Conservation (phyloP, 92 coral and sea anemone genomes). For the Zoanthus sansibaricus region DNA sequence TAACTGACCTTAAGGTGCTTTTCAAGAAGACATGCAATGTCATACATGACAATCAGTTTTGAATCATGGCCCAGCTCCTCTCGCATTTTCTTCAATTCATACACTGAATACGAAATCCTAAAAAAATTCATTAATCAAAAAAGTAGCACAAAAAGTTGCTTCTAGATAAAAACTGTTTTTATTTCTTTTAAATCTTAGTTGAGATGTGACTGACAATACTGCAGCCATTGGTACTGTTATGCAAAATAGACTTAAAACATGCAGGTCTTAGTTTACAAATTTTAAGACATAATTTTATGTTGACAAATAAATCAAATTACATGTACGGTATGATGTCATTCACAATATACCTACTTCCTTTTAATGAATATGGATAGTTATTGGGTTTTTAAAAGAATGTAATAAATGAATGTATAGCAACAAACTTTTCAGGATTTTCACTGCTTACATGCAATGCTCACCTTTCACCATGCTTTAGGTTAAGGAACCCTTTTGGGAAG, state of each 20-base stretch:
- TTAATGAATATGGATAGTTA: neutral
- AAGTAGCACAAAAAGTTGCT: conserved; percentile 4
- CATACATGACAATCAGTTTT: neutral
- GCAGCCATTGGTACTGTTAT: neutral
- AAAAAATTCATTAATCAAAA: neutral
- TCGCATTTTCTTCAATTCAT: neutral
- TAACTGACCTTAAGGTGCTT: conserved; percentile 1
- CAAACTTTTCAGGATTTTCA: neutral
- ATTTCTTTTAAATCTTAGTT: neutral
- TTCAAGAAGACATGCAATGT: neutral
- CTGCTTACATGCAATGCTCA: neutral
- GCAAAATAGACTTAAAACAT: neutral
- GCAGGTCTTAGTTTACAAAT: neutral
- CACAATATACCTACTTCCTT: conserved; percentile 1
- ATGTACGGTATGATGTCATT: neutral
- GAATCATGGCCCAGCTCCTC: neutral
- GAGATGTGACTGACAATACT: neutral
- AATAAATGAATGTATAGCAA: neutral
- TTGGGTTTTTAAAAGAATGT: neutral
- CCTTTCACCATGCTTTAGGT: conserved; percentile 76
- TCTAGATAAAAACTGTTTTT: neutral
- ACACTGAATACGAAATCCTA: neutral
- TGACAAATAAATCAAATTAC: neutral
- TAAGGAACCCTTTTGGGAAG: conserved; percentile 69
- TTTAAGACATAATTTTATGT: neutral